Evolutionary conservation across 1,140 invertebrate species (phyloP).

Genomic region (Caerostris extrusa): DNA sequence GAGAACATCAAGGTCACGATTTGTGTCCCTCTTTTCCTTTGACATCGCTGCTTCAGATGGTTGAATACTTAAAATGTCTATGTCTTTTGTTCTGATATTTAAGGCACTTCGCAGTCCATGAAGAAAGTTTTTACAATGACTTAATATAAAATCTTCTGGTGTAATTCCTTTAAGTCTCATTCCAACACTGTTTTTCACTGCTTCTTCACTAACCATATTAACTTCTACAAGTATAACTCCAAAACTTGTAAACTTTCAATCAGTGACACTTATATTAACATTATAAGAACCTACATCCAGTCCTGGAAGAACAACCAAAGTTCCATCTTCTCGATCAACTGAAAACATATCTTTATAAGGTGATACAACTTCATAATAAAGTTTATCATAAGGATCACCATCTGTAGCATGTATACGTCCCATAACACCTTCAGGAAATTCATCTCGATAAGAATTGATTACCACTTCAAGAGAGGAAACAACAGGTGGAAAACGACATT

Average conservation of each 20-base stretch:
- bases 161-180: conserved; percentile 88
- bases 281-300: conserved; percentile 93
- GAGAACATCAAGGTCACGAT: conserved; percentile 90
- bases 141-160: conserved; percentile 92
- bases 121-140: conserved; percentile 91
- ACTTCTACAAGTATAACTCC: conserved; percentile 82
- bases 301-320: conserved; percentile 90
- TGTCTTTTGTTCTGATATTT: conserved; percentile 80
- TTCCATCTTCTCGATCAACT: conserved; percentile 90
- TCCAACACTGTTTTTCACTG: conserved; percentile 91
- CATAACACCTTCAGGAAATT: conserved; percentile 94
- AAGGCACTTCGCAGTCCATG: conserved; percentile 87
- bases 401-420: conserved; percentile 94
- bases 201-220: conserved; percentile 90
- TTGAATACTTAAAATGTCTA: conserved; percentile 88
- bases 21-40: conserved; percentile 59
- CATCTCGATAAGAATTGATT: conserved; percentile 91
- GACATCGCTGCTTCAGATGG: conserved; percentile 83
- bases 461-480: conserved; percentile 92
- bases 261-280: conserved; percentile 89
- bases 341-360: conserved; percentile 87
- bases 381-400: conserved; percentile 94
- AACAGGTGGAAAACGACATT: conserved; percentile 95
- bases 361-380: conserved; percentile 87
- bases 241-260: conserved; percentile 84